These are phyloP conservation scores for Platichthys stellatus DNA, from an alignment of 2,113 vertebrate species.

Conservation along the genomic window DNA sequence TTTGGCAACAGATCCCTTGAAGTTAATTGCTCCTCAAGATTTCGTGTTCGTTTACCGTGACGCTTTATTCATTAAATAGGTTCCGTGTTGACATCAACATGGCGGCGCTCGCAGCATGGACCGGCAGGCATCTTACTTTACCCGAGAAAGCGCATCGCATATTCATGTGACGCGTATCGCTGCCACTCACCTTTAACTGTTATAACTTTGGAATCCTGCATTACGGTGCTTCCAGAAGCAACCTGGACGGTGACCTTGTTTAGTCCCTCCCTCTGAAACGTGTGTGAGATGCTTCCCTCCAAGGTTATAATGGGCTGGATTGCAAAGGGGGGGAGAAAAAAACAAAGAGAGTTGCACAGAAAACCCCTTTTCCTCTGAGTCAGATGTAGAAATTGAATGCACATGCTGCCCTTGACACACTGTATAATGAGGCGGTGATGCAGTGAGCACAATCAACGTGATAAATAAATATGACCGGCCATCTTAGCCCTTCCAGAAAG, in stretches of 20 bases:
- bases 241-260: constrained; percentile 93
- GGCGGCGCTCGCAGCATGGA: constrained; percentile 30
- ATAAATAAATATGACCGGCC: constrained; percentile 61
- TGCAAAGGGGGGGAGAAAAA: constrained; percentile 43
- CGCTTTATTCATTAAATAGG: constrained; percentile 71
- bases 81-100: constrained; percentile 50
- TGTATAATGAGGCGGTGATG: constrained; percentile 63
- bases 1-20: constrained; percentile 60
- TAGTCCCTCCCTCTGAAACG: constrained; percentile 86
- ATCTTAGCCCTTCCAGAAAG: constrained; percentile 26
- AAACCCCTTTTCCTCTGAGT: constrained; percentile 21
- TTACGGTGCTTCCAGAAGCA: constrained; percentile 87
- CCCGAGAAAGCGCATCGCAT: constrained; percentile 55
- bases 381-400: constrained; percentile 32
- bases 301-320: constrained; percentile 93
- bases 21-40: constrained; percentile 73
- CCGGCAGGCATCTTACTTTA: constrained; percentile 34
- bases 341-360: constrained; percentile 48
- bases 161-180: constrained; percentile 59
- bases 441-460: constrained; percentile 52
- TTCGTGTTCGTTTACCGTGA: constrained; percentile 59
- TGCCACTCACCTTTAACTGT: constrained; percentile 89
- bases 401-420: constrained; percentile 53
- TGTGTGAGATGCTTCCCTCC: constrained; percentile 91
- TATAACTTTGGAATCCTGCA: constrained; percentile 92